Base-by-base conservation (phyloP, 2,113 vertebrate genomes). In the Mesocricetus auratus region DNA sequence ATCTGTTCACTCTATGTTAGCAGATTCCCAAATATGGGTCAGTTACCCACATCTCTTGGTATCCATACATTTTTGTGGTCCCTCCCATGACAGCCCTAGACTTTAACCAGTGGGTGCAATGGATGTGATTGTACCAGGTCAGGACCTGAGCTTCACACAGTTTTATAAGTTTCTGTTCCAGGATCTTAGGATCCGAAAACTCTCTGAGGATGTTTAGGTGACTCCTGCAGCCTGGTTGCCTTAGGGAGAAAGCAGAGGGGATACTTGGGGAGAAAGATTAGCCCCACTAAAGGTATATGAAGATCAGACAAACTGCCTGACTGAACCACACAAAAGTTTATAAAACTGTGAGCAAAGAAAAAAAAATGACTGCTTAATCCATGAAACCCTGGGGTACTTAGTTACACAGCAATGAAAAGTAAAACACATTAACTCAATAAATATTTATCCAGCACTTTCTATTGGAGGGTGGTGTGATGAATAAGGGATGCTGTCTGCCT, bases 321-420 rank as follows among this genome's bases (percentile, higher is more conserved):
- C 66, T 75, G 58, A 91, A 6, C 17, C 31, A 53, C 74, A 19
- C 24, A 15, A n/a, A 47, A 50, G 86, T 75, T 62, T 24, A 89
- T 79, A 79, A 91, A 91, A 69, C 7, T 26, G 42, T 86, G 13
- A 88, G 53, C 58, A 36, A 75, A 93, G 60, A 90, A 93, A 58
- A 58, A 58, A 45, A 47, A 86, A 7, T 73, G 45, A 47, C 58
- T 94, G 3, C 45, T 95, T 89, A 77, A 64, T 75, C 13, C 33
- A 60, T 31, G 69, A 91, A 66, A 1, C 21, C 75, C 90, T 78
- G 10, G 5, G 83, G 62, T 53, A 86, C 19, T 47, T 78, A 45
- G 21, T 87, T 95, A 90, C 6, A 92, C 4, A 60, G 73, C n/a
- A 92, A n/a, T 66, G 53, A 71, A n/a, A 94, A 96, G 24, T 45